phyloP scores from a whole-genome alignment of 2,888 invertebrate species.

The Phaonia tiefii region DNA sequence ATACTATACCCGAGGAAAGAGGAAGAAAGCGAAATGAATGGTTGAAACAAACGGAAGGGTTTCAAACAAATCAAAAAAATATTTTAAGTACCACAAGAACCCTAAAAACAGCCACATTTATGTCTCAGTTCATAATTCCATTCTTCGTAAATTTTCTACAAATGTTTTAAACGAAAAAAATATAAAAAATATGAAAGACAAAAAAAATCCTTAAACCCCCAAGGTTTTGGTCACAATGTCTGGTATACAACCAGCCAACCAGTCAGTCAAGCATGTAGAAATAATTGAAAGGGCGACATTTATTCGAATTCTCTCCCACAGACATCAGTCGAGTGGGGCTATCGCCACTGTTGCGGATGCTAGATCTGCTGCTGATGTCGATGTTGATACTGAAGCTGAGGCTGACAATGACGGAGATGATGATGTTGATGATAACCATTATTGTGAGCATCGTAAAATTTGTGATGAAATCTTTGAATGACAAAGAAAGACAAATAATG shows the following conservation, averaged over 20 bases:
- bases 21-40: background rate
- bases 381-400: slow-evolving; percentile 39
- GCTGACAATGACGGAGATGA: slow-evolving; percentile 40
- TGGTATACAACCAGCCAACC: slow-evolving; percentile 32
- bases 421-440: slow-evolving; percentile 47
- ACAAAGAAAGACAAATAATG: background rate
- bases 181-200: background rate
- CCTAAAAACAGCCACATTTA: slow-evolving; percentile 37
- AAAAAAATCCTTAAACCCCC: slow-evolving; percentile 14
- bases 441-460: slow-evolving; percentile 32
- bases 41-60: slow-evolving; percentile 26
- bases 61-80: slow-evolving; percentile 36
- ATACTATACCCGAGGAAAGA: slow-evolving; percentile 25
- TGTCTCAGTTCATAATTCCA: slow-evolving; percentile 19
- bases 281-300: slow-evolving; percentile 68
- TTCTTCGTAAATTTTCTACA: slow-evolving; percentile 62
- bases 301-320: slow-evolving; percentile 50
- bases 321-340: slow-evolving; percentile 1
- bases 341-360: background rate
- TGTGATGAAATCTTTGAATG: slow-evolving; percentile 37
- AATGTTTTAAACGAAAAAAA: slow-evolving; percentile 28
- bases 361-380: background rate
- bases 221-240: slow-evolving; percentile 51
- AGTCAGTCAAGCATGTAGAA: slow-evolving; percentile 63
- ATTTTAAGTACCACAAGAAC: slow-evolving; percentile 29